Conservation (phyloP, 2,797 vertebrate genomes). For the Peromyscus attwateri region DNA sequence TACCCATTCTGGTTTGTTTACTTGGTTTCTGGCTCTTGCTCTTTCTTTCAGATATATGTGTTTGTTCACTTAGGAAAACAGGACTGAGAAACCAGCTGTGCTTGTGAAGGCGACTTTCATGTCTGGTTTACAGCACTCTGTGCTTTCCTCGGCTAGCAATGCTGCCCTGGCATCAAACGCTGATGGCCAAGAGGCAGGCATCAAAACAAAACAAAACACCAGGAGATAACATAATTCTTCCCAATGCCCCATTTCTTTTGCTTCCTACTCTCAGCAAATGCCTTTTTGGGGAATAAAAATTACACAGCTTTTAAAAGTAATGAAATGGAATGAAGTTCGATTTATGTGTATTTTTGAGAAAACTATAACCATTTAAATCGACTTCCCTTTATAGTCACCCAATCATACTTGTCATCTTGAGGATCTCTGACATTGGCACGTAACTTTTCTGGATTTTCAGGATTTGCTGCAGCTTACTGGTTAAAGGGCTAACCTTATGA, state of each 20-base stretch:
- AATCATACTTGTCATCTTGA: neutral
- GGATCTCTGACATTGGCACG: neutral
- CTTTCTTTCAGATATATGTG: neutral
- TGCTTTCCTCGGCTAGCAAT: neutral
- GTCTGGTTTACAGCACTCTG: neutral
- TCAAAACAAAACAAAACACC: neutral
- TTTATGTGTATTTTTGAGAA: neutral
- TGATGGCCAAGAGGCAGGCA: neutral
- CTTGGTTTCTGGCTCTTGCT: neutral
- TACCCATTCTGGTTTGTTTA: neutral
- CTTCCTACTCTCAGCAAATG: neutral
- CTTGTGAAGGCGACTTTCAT: neutral
- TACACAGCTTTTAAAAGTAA: neutral
- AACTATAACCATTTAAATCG: neutral
- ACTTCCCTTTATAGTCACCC: rapidly evolving
- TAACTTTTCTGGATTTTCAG: neutral
- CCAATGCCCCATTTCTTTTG: neutral
- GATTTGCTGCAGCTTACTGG: neutral
- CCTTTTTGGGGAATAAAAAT: neutral
- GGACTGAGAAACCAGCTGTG: neutral
- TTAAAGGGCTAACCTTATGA: neutral
- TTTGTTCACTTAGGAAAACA: neutral
- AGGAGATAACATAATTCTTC: neutral
- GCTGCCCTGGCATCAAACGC: neutral
- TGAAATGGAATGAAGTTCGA: conserved; percentile 4